Base-by-base conservation (phyloP, 2,797 vertebrate genomes). In the Tamandua tetradactyla region DNA sequence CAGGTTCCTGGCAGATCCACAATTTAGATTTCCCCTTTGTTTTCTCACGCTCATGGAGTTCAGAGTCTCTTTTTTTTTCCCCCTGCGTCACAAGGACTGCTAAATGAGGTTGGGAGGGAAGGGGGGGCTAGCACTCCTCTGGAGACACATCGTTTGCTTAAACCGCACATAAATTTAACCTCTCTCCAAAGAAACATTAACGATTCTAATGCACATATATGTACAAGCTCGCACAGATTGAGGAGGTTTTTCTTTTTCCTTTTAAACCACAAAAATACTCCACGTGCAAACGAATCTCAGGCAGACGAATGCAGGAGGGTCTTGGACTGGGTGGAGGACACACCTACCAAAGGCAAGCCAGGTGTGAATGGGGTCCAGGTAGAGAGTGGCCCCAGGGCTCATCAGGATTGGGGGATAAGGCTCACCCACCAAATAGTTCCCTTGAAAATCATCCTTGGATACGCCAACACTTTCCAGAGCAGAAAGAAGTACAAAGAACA, bases 1-100 rank as follows among this genome's bases (percentile, higher is more conserved):
- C 96, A 97, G 95, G 89, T 97, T 97, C 88, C 97, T 97, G 96
- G 97, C 96, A 96, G 80, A 96, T 74, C 87, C 94, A 37, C 91
- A 89, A 85, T 84, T 91, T 57, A 3, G 66, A 96, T 93, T 97
- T 97, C 95, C 69, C 95, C 94, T 97, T 96, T 97, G 95, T 97
- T 97, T 95, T 97, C 95, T 97, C 96, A 97, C 25, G 71, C 90
- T 96, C 7, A 3, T 87, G 76, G 92, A 95, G 94, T 93, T 94
- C 95, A 93, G 81, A 59, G 40, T 94, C 93, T 44, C 35, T 74
- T 14, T 15, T n/a, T 62, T 47, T 59, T 27, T 87, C 57, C 52
- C 52, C 79, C 89, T 93, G 94, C 57, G 47, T 95, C 93, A 95
- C 94, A 93, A 96, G 95, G 87, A 83, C 85, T 87, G 71, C 89